Base-by-base conservation (phyloP, 2,797 vertebrate species). In the Darevskia nairensis region DNA sequence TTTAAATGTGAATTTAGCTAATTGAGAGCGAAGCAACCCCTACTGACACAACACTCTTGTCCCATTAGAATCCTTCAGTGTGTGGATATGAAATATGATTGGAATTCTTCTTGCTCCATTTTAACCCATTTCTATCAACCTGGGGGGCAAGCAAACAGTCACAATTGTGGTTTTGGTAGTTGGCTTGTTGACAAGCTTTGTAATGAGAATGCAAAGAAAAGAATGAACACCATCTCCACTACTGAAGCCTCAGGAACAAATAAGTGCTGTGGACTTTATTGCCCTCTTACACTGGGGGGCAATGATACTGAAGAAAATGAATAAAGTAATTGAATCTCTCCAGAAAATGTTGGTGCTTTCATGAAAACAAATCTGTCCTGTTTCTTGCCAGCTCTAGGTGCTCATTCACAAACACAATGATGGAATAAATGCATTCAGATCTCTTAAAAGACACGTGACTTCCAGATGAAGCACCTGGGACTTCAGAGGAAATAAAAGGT, bases 401-500 rank as follows among this genome's bases (percentile, higher is more conserved):
- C 50, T 71, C 61, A 72, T 19, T 8, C 44, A 80, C 32, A 61
- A 55, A 46, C 39, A 32, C 19, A 50, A 10, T 68, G 75, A 19
- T 32, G 21, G 35, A 41, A 61, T 27, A 71, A 71, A 80, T 71
- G 39, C 44, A 19, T 44, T n/a, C 44, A 32, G 32, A 41, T 72
- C 66, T 39, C 44, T 46, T 61, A 64, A 78, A 75, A 76, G 41
- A 68, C 61, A 35, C 21, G 4, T 80, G 77, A 66, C 76, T 85
- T 50, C 61, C 64, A 86, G 76, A 35, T 79, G 85, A 74, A 72
- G 68, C 78, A 86, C 44, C 77, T 71, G 66, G 27, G n/a, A 72
- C 27, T 81, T 59, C 86, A 87, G n/a, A 50, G 74, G 71, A 82
- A 69, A 27, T 35, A 27, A 69, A 44, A 87, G 61, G 79, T 86